These are phyloP conservation scores for Sylvilagus floridanus DNA, from an alignment of 2,797 vertebrate genomes.

Conservation along the genomic window DNA sequence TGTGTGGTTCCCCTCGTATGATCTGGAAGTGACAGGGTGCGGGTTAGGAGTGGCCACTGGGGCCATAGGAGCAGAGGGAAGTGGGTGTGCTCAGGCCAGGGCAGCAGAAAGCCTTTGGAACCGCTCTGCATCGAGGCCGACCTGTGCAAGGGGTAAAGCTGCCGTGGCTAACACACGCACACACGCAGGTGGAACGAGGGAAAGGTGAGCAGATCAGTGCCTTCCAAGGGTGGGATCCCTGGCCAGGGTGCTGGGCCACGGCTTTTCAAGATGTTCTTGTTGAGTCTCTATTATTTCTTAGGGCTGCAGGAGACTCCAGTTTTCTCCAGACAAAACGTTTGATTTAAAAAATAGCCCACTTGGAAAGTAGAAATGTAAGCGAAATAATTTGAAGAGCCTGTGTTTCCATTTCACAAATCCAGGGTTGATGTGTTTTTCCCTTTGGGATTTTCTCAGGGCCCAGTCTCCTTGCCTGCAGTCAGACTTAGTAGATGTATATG, in stretches of 20 bases:
- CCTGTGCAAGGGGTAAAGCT: background rate
- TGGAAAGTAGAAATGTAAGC: slow-evolving; percentile 49
- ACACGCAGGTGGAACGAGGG: no score
- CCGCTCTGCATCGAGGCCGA: background rate
- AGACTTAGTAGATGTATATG: background rate
- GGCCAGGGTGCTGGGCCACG: background rate
- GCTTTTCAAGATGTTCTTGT: background rate
- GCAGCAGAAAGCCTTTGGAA: background rate
- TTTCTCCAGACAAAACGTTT: background rate
- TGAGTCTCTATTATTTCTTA: slow-evolving; percentile 1
- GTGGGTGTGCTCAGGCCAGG: background rate
- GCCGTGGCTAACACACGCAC: background rate
- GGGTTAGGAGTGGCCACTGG: background rate
- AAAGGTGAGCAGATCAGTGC: background rate
- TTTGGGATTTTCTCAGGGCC: slow-evolving; percentile 25
- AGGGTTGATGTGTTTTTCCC: slow-evolving; percentile 3
- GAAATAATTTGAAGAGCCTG: background rate
- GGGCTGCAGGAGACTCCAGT: background rate
- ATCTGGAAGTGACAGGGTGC: background rate
- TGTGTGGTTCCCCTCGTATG: background rate
- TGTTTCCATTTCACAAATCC: slow-evolving; percentile 41
- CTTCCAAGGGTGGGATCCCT: background rate
- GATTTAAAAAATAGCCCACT: slow-evolving; percentile 17
- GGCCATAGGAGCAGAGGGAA: background rate
- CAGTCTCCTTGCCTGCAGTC: background rate